A percentile compares a stretch with the other conserved stretches of the same genome.
These are phyloP conservation scores for Spheniscus mendiculus DNA, from an alignment of 2,113 vertebrate species.

Conservation along the genomic window DNA sequence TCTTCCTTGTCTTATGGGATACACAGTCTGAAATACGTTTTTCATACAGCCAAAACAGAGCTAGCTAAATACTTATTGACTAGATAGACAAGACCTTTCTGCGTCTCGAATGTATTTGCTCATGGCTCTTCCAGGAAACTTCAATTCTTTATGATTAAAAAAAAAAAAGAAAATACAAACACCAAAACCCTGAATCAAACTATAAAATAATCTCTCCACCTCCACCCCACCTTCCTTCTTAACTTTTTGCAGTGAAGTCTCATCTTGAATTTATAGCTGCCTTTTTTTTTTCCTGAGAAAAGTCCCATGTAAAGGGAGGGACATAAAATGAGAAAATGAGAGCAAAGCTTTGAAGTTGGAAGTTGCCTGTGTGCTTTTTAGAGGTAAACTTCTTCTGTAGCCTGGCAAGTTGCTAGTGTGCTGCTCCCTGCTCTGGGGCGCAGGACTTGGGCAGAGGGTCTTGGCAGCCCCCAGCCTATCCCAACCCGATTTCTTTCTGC, in stretches of 20 bases:
- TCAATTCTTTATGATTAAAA: neutral
- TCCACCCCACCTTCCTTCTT: neutral
- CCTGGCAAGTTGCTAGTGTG: neutral
- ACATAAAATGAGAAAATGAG: neutral
- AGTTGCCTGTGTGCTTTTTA: neutral
- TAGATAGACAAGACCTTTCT: neutral
- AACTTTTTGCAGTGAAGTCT: neutral
- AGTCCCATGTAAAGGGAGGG: neutral
- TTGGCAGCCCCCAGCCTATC: neutral
- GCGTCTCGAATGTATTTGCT: neutral
- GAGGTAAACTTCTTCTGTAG: neutral
- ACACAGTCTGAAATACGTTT: neutral
- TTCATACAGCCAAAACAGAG: neutral
- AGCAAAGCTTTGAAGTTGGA: neutral
- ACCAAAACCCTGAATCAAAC: neutral
- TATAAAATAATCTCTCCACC: neutral
- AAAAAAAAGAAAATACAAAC: neutral
- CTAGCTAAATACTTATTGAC: neutral
- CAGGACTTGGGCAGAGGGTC: neutral
- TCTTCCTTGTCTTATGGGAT: neutral
- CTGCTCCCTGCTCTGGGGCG: neutral
- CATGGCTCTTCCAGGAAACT: neutral
- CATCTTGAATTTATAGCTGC: neutral
- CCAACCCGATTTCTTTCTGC: neutral
- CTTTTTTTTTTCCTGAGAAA: neutral